phyloP scores from a whole-genome alignment of 2,888 invertebrate species.

The Chymomyza amoena region DNA sequence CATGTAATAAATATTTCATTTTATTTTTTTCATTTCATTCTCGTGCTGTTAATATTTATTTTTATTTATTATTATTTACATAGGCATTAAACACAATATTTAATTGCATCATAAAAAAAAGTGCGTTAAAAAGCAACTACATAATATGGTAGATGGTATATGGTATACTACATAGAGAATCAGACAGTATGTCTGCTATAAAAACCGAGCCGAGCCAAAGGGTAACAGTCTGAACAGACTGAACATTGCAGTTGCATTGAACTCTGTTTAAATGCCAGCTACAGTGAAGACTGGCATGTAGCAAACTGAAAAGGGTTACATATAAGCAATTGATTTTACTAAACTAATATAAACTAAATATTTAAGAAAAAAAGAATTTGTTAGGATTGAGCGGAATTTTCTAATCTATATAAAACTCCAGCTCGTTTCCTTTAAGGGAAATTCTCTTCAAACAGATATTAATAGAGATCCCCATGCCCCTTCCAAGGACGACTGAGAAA shows the following conservation, averaged over 20 bases:
- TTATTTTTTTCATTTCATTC: background rate
- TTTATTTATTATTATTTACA: slow-evolving; percentile 66
- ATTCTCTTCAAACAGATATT: no score
- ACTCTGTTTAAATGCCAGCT: background rate
- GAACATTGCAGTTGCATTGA: slow-evolving; percentile 13
- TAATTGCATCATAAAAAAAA: slow-evolving; percentile 67
- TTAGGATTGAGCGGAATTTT: no score
- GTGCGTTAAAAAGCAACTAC: slow-evolving; percentile 4
- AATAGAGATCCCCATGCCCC: no score
- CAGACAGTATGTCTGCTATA: slow-evolving; percentile 21
- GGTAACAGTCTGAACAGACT: background rate
- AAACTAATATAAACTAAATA: no score
- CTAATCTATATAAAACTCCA: no score
- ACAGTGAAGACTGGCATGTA: background rate
- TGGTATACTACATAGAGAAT: slow-evolving; percentile 16
- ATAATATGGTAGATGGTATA: background rate
- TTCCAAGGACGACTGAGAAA: no score
- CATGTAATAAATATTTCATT: background rate
- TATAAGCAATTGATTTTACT: no score
- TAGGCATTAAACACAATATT: slow-evolving; percentile 68
- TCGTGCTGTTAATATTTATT: background rate
- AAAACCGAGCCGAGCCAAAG: background rate
- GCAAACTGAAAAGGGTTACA: no score
- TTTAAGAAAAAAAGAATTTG: no score
- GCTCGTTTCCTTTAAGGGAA: no score